phyloP scores from a whole-genome alignment of 2,113 vertebrate species.

The Odobenus rosmarus region DNA sequence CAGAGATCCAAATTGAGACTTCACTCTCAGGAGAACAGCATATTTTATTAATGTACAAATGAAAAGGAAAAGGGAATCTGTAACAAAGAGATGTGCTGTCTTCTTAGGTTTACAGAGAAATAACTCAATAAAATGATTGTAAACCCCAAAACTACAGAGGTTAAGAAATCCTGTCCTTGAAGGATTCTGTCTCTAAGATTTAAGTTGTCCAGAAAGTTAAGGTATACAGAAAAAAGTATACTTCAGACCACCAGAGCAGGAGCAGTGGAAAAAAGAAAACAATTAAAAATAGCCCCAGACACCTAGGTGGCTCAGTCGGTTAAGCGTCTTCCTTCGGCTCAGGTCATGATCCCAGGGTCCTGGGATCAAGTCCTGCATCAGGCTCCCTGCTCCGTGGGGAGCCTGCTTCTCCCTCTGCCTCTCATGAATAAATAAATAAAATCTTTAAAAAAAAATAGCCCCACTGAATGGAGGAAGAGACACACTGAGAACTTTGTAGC shows the following conservation, averaged over 20 bases:
- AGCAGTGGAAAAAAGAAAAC: background rate
- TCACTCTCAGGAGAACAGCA: background rate
- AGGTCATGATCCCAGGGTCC: too few relatives aligned
- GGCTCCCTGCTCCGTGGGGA: too few relatives aligned
- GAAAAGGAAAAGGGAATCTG: background rate
- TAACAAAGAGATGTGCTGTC: background rate
- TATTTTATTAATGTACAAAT: background rate
- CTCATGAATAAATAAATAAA: too few relatives aligned
- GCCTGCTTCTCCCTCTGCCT: too few relatives aligned
- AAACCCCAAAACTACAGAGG: background rate
- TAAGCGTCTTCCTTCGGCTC: too few relatives aligned
- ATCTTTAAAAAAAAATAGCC: background rate
- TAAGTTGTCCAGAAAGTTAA: background rate
- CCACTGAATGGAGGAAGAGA: background rate
- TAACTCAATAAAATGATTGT: background rate
- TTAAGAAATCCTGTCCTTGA: background rate
- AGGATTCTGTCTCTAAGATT: background rate
- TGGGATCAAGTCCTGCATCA: too few relatives aligned
- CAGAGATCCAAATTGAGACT: background rate
- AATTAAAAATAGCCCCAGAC: background rate
- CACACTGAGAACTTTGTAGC: background rate
- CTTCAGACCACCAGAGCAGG: background rate
- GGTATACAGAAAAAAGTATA: background rate
- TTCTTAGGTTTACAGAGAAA: background rate
- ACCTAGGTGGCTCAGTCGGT: too few relatives aligned